Evolutionary conservation across 2,113 vertebrate species (phyloP), one percentile per base, ranked within the genome.

Genomic region (Tachycineta bicolor): DNA sequence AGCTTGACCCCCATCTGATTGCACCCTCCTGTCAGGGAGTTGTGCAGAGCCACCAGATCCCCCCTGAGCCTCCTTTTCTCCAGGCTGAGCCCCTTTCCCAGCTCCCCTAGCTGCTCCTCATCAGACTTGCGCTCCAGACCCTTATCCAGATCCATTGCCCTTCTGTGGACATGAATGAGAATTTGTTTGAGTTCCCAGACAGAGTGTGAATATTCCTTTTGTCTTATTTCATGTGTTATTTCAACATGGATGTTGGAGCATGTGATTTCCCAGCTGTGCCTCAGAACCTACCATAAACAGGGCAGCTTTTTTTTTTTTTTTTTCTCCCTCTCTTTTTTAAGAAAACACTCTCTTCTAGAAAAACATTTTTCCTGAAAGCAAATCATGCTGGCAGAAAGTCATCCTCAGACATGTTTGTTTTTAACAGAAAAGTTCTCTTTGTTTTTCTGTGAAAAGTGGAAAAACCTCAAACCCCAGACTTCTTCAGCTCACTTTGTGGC

Each of bases 1-100:
- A 34, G 29, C n/a, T 20, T 1, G 4, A 39, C 1, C 2, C 9
- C 10, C 29, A 2, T 8, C 37, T 2, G 17, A 1, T 1, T 55
- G 14, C 4, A 2, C 5, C 12, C 18, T 56, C 19, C 31, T 44
- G 18, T 1, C 34, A 83, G 49, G 55, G 34, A 33, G 2, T 1
- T 83, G 43, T 49, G 64, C 8, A 23, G 71, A 70, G 22, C 12
- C 34, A 49, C 1, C 28, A 3, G 49, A 8, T 9, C 3, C 8
- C 14, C 17, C 41, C 25, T 19, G 39, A 76, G 5, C 31, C 26
- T 23, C 8, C 10, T 56, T 49, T 56, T 4, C 49, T 49, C 22
- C 49, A 77, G 34, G 18, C 4, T 69, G 12, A 31, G 17, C 16
- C 11, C 3, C 16, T 25, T 21, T 17, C 9, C 52, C 69, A 75